These are phyloP conservation scores for Sebastes itinus DNA, from an alignment of 2,797 vertebrate genomes.

Conservation along the genomic window DNA sequence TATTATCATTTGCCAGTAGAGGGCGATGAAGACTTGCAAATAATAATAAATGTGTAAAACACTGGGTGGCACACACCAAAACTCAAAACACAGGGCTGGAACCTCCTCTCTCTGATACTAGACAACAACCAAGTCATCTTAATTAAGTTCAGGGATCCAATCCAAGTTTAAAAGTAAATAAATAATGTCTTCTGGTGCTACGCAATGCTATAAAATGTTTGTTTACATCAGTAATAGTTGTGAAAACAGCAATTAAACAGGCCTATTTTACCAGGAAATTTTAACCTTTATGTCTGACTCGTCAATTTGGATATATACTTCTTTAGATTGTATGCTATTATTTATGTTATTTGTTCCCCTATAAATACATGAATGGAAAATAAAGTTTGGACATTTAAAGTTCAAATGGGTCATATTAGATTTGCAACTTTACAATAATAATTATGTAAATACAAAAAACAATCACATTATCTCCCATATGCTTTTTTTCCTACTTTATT, in stretches of 20 bases:
- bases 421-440: neutral
- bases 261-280: neutral
- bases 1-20: constrained; percentile 30
- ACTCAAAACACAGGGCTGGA: neutral
- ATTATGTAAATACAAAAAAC: neutral
- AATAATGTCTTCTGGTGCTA: neutral
- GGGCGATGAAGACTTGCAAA: constrained; percentile 22
- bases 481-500: neutral
- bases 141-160: neutral
- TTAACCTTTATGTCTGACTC: neutral
- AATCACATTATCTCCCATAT: neutral
- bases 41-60: neutral
- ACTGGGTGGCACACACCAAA: too few species aligned
- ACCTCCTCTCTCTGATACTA: neutral
- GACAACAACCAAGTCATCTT: neutral
- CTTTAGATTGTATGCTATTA: rapidly evolving
- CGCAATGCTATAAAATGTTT: neutral
- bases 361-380: neutral
- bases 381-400: neutral
- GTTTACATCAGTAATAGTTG: neutral
- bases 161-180: neutral
- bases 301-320: neutral
- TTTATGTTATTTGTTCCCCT: neutral
- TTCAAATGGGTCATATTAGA: neutral
- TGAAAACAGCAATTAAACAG: neutral